Conservation (phyloP, 2,113 vertebrate species). For the Corythaeola cristata region DNA sequence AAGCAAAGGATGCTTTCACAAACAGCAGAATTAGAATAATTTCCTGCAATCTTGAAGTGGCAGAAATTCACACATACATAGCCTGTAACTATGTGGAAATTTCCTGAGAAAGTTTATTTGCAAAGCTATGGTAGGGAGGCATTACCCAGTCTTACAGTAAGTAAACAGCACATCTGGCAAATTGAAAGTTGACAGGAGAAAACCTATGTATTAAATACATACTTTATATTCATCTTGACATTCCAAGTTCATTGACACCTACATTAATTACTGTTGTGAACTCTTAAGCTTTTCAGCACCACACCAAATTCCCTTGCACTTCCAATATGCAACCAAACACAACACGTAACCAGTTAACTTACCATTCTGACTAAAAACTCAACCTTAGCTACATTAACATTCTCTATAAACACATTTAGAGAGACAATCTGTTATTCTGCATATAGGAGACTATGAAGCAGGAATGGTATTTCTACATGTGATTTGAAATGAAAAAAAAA, state of each 20-base stretch:
- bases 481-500: not conserved
- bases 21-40: not conserved
- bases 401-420: constrained; percentile 45
- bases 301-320: constrained; percentile 43
- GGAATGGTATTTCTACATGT: not conserved
- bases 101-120: not conserved
- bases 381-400: constrained; percentile 17
- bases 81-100: not conserved
- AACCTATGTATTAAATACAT: not conserved
- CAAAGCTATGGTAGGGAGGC: not conserved
- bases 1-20: not conserved
- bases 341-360: constrained; percentile 10
- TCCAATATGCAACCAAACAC: constrained; percentile 45
- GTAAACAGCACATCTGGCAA: not conserved
- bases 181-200: not conserved
- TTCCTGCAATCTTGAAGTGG: not conserved
- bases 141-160: not conserved
- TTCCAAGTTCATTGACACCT: not conserved
- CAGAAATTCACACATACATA: not conserved
- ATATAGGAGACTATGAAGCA: constrained; percentile 19
- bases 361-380: constrained; percentile 31
- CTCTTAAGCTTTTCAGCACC: constrained; percentile 41
- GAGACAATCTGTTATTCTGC: constrained; percentile 44
- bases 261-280: constrained; percentile 2
- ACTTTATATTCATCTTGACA: not conserved